These are phyloP conservation scores for Notodonta ziczac DNA, from an alignment of 2,888 invertebrate species.

Conservation along the genomic window DNA sequence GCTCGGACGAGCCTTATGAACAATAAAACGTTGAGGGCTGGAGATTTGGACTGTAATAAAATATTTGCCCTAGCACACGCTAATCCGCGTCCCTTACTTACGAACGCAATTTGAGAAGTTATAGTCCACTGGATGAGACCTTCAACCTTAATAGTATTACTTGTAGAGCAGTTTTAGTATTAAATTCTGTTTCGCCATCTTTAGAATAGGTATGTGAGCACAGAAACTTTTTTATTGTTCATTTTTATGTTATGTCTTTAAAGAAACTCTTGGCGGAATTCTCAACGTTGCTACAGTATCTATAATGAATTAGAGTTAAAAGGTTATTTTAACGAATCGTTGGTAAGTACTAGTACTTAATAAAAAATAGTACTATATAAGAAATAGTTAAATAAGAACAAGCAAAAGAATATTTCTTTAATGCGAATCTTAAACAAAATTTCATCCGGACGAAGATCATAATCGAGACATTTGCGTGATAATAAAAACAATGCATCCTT, in stretches of 20 bases:
- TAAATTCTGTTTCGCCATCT: constrained; percentile 20
- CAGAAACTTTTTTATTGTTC: background rate
- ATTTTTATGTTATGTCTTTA: background rate
- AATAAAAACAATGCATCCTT: constrained; percentile 18
- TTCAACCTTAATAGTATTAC: constrained; percentile 49
- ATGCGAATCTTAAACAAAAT: too few species aligned
- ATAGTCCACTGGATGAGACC: constrained; percentile 60
- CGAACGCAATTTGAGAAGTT: constrained; percentile 82
- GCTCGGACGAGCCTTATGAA: constrained; percentile 84
- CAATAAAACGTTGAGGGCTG: constrained; percentile 84
- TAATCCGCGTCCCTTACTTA: constrained; percentile 82
- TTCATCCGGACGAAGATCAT: background rate
- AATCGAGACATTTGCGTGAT: constrained; percentile 4
- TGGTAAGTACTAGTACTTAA: too few species aligned
- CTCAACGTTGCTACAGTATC: background rate
- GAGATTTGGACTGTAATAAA: constrained; percentile 85
- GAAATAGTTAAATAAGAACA: too few species aligned
- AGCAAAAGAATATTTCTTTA: too few species aligned
- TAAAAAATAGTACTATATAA: too few species aligned
- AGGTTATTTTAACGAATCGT: too few species aligned
- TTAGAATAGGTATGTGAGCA: constrained; percentile 6
- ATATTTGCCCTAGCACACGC: constrained; percentile 83
- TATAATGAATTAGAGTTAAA: background rate
- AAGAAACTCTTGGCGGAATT: background rate
- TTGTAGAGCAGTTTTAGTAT: constrained; percentile 27